These are phyloP conservation scores for Cynodonichthys magdalenae DNA, from an alignment of 2,797 vertebrate genomes.

Conservation along the genomic window DNA sequence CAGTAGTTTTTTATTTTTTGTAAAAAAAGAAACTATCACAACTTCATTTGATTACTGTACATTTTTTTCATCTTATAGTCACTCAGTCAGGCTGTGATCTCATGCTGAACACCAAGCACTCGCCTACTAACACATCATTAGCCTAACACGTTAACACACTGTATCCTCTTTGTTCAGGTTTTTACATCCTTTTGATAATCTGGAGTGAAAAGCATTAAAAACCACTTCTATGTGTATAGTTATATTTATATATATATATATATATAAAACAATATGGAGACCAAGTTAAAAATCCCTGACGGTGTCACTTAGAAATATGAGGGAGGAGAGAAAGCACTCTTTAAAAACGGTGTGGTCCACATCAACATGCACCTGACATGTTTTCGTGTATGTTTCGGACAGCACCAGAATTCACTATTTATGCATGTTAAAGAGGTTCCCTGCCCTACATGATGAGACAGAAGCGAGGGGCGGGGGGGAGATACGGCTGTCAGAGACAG, in stretches of 20 bases:
- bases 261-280: constrained; percentile 22
- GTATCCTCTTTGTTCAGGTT: constrained; percentile 42
- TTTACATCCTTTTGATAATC: constrained; percentile 56
- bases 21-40: constrained; percentile 84
- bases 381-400: constrained; percentile 43
- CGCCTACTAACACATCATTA: constrained; percentile 69
- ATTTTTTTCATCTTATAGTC: constrained; percentile 64
- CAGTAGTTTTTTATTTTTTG: constrained; percentile 80
- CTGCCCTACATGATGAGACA: constrained; percentile 52
- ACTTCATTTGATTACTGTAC: constrained; percentile 84
- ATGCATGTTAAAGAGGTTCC: constrained; percentile 57
- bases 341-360: constrained; percentile 71
- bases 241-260: too few relatives aligned
- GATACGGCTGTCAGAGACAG: too few relatives aligned
- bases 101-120: constrained; percentile 80
- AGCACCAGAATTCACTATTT: constrained; percentile 70
- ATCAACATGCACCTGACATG: constrained; percentile 71
- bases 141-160: constrained; percentile 69
- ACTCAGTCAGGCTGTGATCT: constrained; percentile 76
- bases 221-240: constrained; percentile 52
- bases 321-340: constrained; percentile 57
- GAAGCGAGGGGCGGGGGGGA: constrained; percentile 16
- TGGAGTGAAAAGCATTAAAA: constrained; percentile 64
- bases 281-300: constrained; percentile 78
- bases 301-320: constrained; percentile 57